These are phyloP conservation scores for Azemiops feae DNA, from an alignment of 2,113 vertebrate species.

Conservation along the genomic window DNA sequence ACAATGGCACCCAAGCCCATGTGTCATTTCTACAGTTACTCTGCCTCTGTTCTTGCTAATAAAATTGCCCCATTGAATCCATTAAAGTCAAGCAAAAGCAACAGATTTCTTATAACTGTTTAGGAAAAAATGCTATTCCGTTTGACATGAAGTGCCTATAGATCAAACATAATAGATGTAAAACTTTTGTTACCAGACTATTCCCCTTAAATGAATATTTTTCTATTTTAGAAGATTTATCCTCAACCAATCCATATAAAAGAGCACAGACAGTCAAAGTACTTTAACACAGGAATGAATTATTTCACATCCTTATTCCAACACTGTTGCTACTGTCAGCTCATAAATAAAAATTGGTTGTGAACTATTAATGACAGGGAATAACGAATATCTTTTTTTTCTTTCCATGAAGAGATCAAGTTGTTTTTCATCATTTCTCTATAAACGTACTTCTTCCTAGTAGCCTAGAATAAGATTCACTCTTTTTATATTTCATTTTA, in stretches of 20 bases:
- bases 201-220: conserved; percentile 1
- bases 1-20: neutral
- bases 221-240: neutral
- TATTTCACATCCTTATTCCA: conserved; percentile 17
- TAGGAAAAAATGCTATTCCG: neutral
- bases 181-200: neutral
- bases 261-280: neutral
- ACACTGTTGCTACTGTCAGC: neutral
- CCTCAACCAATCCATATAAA: neutral
- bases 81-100: neutral
- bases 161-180: neutral
- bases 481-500: neutral
- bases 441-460: neutral
- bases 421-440: neutral
- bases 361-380: neutral
- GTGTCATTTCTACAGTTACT: neutral
- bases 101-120: neutral
- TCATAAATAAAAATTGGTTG: neutral
- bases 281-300: neutral
- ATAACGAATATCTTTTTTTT: neutral
- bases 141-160: neutral
- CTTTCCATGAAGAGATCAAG: neutral
- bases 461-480: neutral
- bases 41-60: neutral
- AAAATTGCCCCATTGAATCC: neutral